A percentile compares a stretch with the other conserved stretches of the same genome.
Conservation (phyloP, 2,797 vertebrate genomes). For the Poecile montanus region DNA sequence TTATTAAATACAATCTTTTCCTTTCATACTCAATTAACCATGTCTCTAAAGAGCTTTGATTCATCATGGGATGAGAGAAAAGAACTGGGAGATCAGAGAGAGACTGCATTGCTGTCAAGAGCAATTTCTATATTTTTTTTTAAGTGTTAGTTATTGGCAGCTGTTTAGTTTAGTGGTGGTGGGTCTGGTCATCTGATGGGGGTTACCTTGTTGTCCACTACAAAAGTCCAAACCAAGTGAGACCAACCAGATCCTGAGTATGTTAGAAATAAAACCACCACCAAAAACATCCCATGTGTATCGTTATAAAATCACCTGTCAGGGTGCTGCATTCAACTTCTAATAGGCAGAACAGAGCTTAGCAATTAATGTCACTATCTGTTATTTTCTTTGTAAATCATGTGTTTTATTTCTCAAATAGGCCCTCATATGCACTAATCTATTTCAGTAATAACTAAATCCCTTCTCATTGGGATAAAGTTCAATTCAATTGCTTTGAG, state of each 20-base stretch:
- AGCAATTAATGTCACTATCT: slow-evolving; percentile 39
- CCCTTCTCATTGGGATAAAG: background rate
- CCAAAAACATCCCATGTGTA: background rate
- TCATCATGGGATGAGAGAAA: background rate
- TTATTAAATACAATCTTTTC: background rate
- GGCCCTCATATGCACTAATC: background rate
- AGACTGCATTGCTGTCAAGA: background rate
- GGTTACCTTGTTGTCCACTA: background rate
- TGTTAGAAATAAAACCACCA: background rate
- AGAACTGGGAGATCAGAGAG: background rate
- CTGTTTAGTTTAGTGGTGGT: background rate
- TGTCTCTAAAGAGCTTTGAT: background rate
- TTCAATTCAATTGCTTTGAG: background rate
- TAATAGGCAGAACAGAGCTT: slow-evolving; percentile 20
- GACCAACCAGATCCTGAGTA: background rate
- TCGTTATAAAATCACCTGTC: background rate
- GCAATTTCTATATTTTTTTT: background rate
- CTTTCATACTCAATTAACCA: background rate
- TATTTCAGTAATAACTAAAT: slow-evolving; percentile 7
- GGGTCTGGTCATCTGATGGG: background rate
- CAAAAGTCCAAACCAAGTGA: background rate
- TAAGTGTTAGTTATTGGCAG: background rate
- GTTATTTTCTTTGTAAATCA: slow-evolving; percentile 25
- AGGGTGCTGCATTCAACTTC: slow-evolving; percentile 17
- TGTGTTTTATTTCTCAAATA: background rate